phyloP scores from a whole-genome alignment of 1,140 invertebrate species.

The Mizuhopecten yessoensis region DNA sequence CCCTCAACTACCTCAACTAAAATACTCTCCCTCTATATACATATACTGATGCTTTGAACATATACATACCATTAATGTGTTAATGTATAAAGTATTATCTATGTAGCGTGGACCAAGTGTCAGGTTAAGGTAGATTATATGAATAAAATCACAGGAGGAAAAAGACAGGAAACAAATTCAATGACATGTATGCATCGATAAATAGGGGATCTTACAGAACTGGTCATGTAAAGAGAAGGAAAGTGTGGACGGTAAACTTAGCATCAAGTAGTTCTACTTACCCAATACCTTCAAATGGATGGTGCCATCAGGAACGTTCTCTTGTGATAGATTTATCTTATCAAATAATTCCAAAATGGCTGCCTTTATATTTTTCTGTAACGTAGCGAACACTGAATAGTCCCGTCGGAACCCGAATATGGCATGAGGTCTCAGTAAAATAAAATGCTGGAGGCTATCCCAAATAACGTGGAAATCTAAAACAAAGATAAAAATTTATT shows the following conservation, averaged over 20 bases:
- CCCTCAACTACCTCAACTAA: no score
- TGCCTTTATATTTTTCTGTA: conserved; percentile 49
- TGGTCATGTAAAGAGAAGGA: no score
- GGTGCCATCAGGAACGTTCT: conserved; percentile 46
- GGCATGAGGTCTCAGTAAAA: neutral
- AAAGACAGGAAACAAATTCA: no score
- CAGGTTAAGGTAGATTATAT: no score
- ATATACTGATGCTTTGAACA: no score
- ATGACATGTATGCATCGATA: neutral
- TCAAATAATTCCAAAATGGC: conserved; percentile 48
- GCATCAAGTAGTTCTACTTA: neutral
- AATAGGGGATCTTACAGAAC: neutral
- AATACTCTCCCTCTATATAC: no score
- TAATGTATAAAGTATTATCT: no score
- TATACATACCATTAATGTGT: no score
- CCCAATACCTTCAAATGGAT: conserved; percentile 57
- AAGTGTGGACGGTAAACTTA: no score
- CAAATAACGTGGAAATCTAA: neutral
- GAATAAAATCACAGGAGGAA: no score
- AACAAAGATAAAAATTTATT: neutral
- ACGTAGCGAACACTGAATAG: conserved; percentile 47
- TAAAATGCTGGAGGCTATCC: neutral
- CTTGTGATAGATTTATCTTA: conserved; percentile 50
- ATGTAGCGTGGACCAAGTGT: no score
- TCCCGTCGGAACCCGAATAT: neutral